Percentiles rank a stretch among this genome's conserved stretches.
These are phyloP conservation scores for Centruroides sculpturatus DNA, from an alignment of 1,140 invertebrate genomes.

Conservation along the genomic window DNA sequence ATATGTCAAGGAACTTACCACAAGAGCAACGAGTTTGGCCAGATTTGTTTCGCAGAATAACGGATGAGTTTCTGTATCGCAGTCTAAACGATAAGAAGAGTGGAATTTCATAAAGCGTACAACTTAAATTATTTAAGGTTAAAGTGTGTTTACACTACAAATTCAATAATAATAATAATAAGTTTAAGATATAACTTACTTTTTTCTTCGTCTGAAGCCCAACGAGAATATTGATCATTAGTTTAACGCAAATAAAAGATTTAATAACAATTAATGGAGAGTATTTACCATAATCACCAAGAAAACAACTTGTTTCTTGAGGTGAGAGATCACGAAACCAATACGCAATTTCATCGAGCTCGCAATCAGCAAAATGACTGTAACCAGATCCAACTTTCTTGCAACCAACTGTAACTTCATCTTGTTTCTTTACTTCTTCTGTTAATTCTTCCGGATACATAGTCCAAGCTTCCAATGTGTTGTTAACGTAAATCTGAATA, in stretches of 20 bases:
- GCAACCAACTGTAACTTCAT: slow-evolving; percentile 19
- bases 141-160: not conserved
- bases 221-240: too few species aligned
- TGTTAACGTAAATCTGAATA: slow-evolving; percentile 14
- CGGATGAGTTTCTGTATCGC: slow-evolving; percentile 2
- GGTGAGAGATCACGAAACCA: slow-evolving; percentile 16
- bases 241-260: too few species aligned
- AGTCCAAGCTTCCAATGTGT: not conserved
- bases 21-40: slow-evolving; percentile 3
- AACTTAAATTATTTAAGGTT: not conserved
- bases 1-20: not conserved
- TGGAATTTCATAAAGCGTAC: too few species aligned
- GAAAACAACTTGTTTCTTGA: slow-evolving; percentile 13
- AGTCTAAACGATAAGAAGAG: not conserved
- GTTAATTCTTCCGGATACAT: slow-evolving; percentile 3
- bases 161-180: too few species aligned
- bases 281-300: slow-evolving; percentile 20
- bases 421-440: not conserved
- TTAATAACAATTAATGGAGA: too few species aligned
- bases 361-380: slow-evolving; percentile 9
- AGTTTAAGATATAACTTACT: not conserved
- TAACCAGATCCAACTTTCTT: slow-evolving; percentile 5
- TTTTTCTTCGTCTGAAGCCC: not conserved
- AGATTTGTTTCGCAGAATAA: slow-evolving; percentile 10
- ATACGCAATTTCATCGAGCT: slow-evolving; percentile 20